These are phyloP conservation scores for Trochalopteron elliotii DNA, from an alignment of 2,113 vertebrate genomes.

Conservation along the genomic window DNA sequence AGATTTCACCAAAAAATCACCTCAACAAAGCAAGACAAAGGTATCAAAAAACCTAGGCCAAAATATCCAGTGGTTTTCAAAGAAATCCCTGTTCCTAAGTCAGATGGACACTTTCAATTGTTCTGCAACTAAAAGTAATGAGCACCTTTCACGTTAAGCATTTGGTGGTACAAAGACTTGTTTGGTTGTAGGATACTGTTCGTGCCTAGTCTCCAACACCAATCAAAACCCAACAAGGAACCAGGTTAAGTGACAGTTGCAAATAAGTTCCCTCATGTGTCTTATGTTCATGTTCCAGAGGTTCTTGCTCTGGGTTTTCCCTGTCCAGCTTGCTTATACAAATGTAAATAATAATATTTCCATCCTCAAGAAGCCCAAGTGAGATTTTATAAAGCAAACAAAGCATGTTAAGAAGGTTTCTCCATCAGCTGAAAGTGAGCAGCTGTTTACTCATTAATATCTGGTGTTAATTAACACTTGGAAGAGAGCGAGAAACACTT, in stretches of 20 bases:
- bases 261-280: not conserved
- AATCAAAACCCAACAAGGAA: not conserved
- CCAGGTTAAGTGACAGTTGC: slow-evolving; percentile 12
- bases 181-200: not conserved
- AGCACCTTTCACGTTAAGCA: not conserved
- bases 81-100: not conserved
- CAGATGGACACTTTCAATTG: not conserved
- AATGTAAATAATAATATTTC: not conserved
- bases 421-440: not conserved
- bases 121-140: not conserved
- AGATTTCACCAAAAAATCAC: not conserved
- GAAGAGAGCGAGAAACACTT: not conserved
- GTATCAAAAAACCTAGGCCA: not conserved
- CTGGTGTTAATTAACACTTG: not conserved
- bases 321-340: not conserved
- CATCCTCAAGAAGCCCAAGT: not conserved
- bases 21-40: not conserved
- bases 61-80: not conserved
- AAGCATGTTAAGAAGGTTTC: not conserved
- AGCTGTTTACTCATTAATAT: not conserved
- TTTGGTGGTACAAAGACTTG: not conserved
- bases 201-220: not conserved
- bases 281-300: not conserved
- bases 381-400: not conserved
- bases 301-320: not conserved